Conservation (phyloP, 2,888 invertebrate genomes). For the Drosophila phalerata region DNA sequence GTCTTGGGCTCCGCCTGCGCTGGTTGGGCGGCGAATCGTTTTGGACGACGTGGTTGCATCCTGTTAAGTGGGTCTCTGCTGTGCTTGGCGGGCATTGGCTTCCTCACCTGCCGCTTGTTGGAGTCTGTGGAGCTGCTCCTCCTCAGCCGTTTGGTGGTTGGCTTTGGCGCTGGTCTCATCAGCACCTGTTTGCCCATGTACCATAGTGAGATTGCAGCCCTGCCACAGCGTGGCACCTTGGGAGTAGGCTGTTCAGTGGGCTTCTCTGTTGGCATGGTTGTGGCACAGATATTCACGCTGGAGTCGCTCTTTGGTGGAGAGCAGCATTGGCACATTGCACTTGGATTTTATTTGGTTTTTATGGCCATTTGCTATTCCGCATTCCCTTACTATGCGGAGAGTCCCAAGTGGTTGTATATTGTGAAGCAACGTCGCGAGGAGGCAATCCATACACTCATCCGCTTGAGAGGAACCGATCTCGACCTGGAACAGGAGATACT, state of each 20-base stretch:
- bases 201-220: constrained; percentile 93
- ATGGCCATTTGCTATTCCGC: constrained; percentile 88
- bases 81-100: constrained; percentile 85
- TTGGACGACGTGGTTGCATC: constrained; percentile 86
- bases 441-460: constrained; percentile 88
- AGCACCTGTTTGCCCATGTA: constrained; percentile 96
- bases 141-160: constrained; percentile 91
- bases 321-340: constrained; percentile 90
- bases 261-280: constrained; percentile 82
- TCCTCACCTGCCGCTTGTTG: constrained; percentile 88
- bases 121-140: constrained; percentile 92
- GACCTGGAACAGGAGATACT: constrained; percentile 46
- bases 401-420: constrained; percentile 94
- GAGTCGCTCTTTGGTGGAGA: constrained; percentile 86
- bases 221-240: constrained; percentile 91
- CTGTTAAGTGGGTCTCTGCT: constrained; percentile 50
- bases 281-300: constrained; percentile 83
- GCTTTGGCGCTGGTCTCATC: constrained; percentile 91
- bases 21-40: constrained; percentile 89
- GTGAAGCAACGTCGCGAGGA: constrained; percentile 88
- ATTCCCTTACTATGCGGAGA: constrained; percentile 91
- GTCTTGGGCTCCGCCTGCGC: constrained; percentile 93
- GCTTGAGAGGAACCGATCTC: constrained; percentile 87
- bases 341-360: constrained; percentile 90
- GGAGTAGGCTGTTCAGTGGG: constrained; percentile 90